A percentile compares a stretch with the other conserved stretches of the same genome.
Evolutionary conservation across 2,797 vertebrate genomes (phyloP).

Genomic region (Sebastes glaucus): DNA sequence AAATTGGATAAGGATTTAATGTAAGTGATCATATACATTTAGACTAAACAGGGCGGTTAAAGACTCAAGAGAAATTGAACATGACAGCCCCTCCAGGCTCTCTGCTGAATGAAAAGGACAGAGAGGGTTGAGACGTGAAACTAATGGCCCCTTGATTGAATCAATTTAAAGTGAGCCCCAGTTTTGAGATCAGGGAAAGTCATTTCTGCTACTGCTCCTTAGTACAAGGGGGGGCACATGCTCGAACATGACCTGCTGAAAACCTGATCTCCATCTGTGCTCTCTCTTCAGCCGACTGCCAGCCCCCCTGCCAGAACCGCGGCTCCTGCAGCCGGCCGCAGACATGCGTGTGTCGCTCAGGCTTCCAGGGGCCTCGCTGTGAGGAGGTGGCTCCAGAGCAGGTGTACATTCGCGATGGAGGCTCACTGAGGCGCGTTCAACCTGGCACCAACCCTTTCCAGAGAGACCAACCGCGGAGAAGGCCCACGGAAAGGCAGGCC

Average conservation of each 20-base stretch:
- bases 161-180: conserved; percentile 56
- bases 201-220: conserved; percentile 49
- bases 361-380: conserved; percentile 90
- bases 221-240: conserved; percentile 25
- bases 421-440: conserved; percentile 75
- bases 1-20: conserved; percentile 69
- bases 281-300: conserved; percentile 89
- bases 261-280: conserved; percentile 63
- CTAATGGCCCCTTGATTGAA: conserved; percentile 72
- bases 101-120: conserved; percentile 45
- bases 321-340: conserved; percentile 96
- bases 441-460: conserved; percentile 76
- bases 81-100: conserved; percentile 61
- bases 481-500: conserved; percentile 57
- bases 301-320: conserved; percentile 95
- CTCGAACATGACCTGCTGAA: conserved; percentile 58
- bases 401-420: conserved; percentile 88
- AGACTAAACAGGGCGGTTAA: conserved; percentile 66
- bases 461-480: conserved; percentile 71
- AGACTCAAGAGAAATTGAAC: conserved; percentile 61
- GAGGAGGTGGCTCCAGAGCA: conserved; percentile 92
- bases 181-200: conserved; percentile 53
- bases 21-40: conserved; percentile 62
- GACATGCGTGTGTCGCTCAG: conserved; percentile 93
- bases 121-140: conserved; percentile 53